Evolutionary conservation across 30 jellyfish, hydroid and myxozoan genomes (phyloP).

Genomic region (Turritopsis rubra): DNA sequence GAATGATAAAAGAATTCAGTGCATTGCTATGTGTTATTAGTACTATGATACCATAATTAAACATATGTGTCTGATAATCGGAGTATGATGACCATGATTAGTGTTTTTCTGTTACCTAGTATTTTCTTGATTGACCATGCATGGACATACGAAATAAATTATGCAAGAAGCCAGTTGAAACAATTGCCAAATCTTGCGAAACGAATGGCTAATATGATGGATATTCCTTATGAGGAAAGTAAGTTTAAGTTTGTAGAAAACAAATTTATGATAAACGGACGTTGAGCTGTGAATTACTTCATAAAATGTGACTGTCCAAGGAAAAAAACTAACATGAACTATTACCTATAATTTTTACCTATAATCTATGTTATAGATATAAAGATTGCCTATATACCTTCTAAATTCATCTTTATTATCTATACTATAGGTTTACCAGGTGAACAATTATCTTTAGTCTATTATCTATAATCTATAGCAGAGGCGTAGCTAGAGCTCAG

Average conservation of each 20-base stretch:
- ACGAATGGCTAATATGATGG: conserved; percentile 38
- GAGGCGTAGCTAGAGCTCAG: too few relatives aligned
- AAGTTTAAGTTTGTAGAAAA: not conserved
- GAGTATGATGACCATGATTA: not conserved
- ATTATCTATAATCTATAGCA: too few relatives aligned
- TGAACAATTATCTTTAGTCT: too few relatives aligned
- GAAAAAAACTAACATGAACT: too few relatives aligned
- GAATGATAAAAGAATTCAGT: too few relatives aligned
- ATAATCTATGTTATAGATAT: too few relatives aligned
- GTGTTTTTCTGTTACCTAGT: conserved; percentile 9
- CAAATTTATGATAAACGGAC: not conserved
- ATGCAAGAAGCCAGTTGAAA: conserved; percentile 42
- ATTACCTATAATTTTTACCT: too few relatives aligned
- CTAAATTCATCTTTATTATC: too few relatives aligned
- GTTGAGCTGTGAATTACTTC: not conserved
- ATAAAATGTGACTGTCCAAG: not conserved
- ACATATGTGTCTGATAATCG: not conserved
- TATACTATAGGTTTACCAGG: too few relatives aligned
- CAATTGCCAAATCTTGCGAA: conserved; percentile 25
- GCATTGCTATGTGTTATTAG: too few relatives aligned
- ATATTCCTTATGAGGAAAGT: conserved; percentile 1
- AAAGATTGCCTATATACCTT: too few relatives aligned
- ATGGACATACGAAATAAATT: conserved; percentile 57
- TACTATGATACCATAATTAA: not conserved
- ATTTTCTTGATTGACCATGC: conserved; percentile 71